These are phyloP conservation scores for Australoheros facetus DNA, from an alignment of 2,797 vertebrate species.

Conservation along the genomic window DNA sequence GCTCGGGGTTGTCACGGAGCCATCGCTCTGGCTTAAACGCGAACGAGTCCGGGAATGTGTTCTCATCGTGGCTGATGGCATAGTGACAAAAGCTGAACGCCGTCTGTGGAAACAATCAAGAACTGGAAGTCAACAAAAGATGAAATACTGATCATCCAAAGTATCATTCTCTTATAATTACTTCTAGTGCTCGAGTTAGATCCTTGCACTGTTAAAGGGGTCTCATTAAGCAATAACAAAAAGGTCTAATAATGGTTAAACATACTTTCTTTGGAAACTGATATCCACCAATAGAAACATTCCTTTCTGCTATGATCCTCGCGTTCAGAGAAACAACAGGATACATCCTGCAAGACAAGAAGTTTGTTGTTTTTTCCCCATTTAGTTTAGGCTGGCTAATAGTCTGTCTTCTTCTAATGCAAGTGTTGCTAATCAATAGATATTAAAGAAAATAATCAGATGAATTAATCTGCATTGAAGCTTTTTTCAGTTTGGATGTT, in stretches of 20 bases:
- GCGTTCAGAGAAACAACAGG: conserved; percentile 79
- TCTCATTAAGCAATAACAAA: neutral
- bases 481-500: neutral
- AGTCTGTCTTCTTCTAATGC: neutral
- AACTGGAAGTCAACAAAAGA: neutral
- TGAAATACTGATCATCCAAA: neutral
- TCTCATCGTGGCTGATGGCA: conserved; percentile 78
- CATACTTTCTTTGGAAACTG: conserved; percentile 76
- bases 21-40: conserved; percentile 80
- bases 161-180: too few species aligned
- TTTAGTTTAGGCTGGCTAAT: neutral
- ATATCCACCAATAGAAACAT: conserved; percentile 74
- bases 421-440: neutral
- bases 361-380: neutral
- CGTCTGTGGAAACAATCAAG: conserved; percentile 65
- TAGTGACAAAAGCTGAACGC: conserved; percentile 75
- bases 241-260: neutral
- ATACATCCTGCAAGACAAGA: conserved; percentile 76
- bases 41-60: conserved; percentile 71
- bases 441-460: too few species aligned
- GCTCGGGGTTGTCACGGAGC: conserved; percentile 69
- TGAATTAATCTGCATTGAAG: neutral
- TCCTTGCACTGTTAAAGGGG: too few species aligned
- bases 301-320: conserved; percentile 67
- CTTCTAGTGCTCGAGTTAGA: neutral